Evolutionary conservation across 1,140 invertebrate genomes (phyloP).

Genomic region (Hycleus cichorii): DNA sequence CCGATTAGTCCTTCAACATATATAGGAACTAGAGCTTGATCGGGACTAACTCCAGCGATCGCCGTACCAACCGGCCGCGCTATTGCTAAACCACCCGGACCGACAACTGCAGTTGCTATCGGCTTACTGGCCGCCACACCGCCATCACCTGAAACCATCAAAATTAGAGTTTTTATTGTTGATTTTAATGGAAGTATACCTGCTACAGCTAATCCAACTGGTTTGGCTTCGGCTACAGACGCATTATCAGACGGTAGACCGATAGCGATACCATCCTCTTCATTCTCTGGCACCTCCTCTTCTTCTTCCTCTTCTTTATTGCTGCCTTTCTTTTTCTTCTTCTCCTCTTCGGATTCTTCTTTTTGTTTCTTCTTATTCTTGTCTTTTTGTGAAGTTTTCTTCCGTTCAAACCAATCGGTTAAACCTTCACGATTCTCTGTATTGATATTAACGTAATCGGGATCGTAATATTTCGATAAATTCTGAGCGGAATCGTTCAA

Average conservation of each 20-base stretch:
- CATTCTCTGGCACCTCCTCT: constrained; percentile 46
- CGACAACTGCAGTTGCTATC: constrained; percentile 57
- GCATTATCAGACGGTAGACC: constrained; percentile 48
- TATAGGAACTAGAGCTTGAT: constrained; percentile 38
- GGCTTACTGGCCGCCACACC: constrained; percentile 63
- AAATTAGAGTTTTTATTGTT: background rate
- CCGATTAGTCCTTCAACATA: constrained; percentile 27
- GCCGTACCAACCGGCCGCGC: constrained; percentile 60
- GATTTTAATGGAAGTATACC: constrained; percentile 27
- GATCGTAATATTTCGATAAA: constrained; percentile 39
- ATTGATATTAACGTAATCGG: constrained; percentile 17
- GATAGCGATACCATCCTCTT: constrained; percentile 42
- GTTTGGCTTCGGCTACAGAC: constrained; percentile 62
- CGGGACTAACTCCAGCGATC: constrained; percentile 57
- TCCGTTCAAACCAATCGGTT: constrained; percentile 33
- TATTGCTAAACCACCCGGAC: constrained; percentile 56
- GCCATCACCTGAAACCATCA: constrained; percentile 43
- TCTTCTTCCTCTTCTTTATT: constrained; percentile 36
- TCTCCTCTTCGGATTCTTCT: constrained; percentile 35
- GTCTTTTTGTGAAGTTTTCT: constrained; percentile 17
- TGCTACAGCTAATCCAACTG: constrained; percentile 51
- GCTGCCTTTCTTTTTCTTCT: constrained; percentile 32
- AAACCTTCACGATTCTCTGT: constrained; percentile 32
- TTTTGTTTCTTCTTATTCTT: constrained; percentile 24
- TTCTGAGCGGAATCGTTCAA: constrained; percentile 43